These are phyloP conservation scores for Sarcophilus harrisii DNA, from an alignment of 2,797 vertebrate species.

Conservation along the genomic window DNA sequence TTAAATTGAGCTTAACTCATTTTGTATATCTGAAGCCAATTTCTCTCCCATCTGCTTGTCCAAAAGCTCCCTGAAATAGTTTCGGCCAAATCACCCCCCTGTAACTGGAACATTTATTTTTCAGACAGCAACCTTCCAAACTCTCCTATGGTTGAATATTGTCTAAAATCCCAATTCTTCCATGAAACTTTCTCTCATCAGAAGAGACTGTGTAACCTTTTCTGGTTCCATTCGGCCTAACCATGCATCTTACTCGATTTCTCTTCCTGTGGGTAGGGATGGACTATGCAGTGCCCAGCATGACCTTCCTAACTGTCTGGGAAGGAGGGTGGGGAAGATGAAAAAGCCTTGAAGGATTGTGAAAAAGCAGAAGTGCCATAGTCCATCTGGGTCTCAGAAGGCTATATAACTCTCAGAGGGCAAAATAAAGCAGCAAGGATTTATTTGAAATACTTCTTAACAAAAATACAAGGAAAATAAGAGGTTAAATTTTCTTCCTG, in stretches of 20 bases:
- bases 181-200: neutral
- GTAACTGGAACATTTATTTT: neutral
- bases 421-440: neutral
- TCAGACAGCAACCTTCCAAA: neutral
- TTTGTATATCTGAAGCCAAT: neutral
- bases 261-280: neutral
- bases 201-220: neutral
- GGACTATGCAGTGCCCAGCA: neutral
- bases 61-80: neutral
- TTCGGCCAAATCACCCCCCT: neutral
- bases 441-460: neutral
- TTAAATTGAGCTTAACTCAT: neutral
- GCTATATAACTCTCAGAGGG: neutral
- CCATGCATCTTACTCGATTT: neutral
- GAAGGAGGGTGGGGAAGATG: constrained; percentile 2
- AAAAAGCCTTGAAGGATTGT: constrained; percentile 41
- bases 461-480: constrained; percentile 29
- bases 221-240: neutral
- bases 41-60: neutral
- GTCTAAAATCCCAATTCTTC: neutral
- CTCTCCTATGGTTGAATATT: neutral
- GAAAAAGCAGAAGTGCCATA: neutral
- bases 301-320: neutral
- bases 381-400: constrained; percentile 38
- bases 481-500: constrained; percentile 22